A percentile compares a stretch with the other conserved stretches of the same genome.
Conservation (phyloP, 1,140 invertebrate species). For the Varroa destructor region DNA sequence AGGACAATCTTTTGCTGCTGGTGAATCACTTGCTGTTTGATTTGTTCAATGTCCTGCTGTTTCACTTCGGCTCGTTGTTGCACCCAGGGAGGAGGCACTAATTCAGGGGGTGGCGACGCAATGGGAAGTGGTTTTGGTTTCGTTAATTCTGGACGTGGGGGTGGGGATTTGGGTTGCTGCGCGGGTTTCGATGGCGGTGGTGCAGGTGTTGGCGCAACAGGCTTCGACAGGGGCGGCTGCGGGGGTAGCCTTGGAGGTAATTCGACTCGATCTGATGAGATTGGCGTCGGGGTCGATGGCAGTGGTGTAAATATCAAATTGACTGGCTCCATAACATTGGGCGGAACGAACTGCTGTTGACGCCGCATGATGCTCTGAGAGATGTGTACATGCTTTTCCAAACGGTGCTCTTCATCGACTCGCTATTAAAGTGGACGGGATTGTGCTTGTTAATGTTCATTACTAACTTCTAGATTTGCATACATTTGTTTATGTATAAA, state of each 20-base stretch:
- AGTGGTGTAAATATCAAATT: conserved; percentile 22
- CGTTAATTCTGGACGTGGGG: not conserved
- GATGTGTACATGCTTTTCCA: conserved; percentile 14
- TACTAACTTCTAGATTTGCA: no score
- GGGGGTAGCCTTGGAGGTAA: conserved; percentile 32
- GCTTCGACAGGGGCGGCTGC: conserved; percentile 16
- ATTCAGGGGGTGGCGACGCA: no score
- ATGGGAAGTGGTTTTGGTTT: not conserved
- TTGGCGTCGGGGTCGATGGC: conserved; percentile 27
- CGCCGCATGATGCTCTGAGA: conserved; percentile 6
- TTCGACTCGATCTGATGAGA: conserved; percentile 1
- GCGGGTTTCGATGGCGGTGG: not conserved
- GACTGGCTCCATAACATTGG: not conserved
- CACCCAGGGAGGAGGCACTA: no score
- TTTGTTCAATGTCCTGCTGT: no score
- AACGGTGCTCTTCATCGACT: not conserved
- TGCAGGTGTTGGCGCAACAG: conserved; percentile 29
- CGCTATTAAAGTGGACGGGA: no score
- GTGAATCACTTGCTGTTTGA: no score
- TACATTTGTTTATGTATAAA: no score
- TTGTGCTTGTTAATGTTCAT: no score
- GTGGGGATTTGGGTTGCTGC: not conserved
- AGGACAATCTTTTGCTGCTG: no score
- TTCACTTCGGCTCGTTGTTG: no score
- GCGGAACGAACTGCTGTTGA: conserved; percentile 15